Base-by-base conservation (phyloP, 2,888 invertebrate genomes). In the Heliconius hortense region DNA sequence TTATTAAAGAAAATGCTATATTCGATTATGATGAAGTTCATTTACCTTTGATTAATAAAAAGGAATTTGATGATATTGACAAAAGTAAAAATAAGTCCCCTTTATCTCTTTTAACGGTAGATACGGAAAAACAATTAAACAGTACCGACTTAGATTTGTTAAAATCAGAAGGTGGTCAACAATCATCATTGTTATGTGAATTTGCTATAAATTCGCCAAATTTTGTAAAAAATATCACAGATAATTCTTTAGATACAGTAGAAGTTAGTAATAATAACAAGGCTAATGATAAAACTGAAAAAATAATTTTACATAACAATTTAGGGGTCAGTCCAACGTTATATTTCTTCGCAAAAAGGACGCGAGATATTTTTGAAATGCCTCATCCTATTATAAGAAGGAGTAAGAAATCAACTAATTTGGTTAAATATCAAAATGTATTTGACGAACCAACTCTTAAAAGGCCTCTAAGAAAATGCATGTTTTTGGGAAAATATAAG, bases 391-490 rank as follows among this genome's bases (percentile, higher is more conserved):
- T 64, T 2, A 88, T 93, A 86, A 88, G 81, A 67, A 86, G 81
- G 70, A 92, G 92, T 76, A 89, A 81, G 43, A 93, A 93, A 75
- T 92, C 88, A 1, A 93, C 92, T 0, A 92, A 93, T 79, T 77
- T 93, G 59, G 86, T 90, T 0, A 92, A 89, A 80, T 93, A 92
- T 73, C 88, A 82, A 79, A 93, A 93, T 80, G 31, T 84, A 2
- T 72, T 77, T 1, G 78, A 81, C 0, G 93, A 93, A 82, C 92
- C 93, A 1, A 82, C 85, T 4, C 81, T 93, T 15, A 85, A 81
- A 75, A 83, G 79, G 60, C 89, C 89, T 0, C 74, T 87, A 0
- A 88, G 87, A 70, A 88, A 84, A 78, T 88, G 85, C 60, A 86
- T 90, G 85, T 79, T 92, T 8, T 81, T 91, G 28, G 84, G 84